A percentile compares a stretch with the other conserved stretches of the same genome.
These are phyloP conservation scores for Amphiduros pacificus DNA, from an alignment of 2,888 invertebrate species.

Conservation along the genomic window DNA sequence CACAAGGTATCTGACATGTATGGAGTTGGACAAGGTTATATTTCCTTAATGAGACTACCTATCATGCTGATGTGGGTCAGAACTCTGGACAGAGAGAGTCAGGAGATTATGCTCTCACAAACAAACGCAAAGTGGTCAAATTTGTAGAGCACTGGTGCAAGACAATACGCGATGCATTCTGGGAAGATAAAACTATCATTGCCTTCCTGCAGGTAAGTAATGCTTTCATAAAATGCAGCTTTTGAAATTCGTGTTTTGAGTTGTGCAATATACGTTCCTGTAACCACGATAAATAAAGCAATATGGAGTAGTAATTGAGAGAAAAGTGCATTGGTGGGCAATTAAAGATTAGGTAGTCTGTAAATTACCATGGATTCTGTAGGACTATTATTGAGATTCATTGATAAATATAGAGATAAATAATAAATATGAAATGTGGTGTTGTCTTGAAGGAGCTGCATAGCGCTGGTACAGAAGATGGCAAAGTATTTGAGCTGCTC, in stretches of 20 bases:
- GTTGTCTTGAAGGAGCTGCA: constrained; percentile 67
- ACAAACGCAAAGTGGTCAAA: constrained; percentile 75
- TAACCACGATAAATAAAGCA: too few species aligned
- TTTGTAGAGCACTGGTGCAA: constrained; percentile 78
- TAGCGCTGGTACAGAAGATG: constrained; percentile 72
- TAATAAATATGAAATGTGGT: not conserved
- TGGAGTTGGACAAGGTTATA: too few species aligned
- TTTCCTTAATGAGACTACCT: not conserved
- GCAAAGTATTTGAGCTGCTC: constrained; percentile 62
- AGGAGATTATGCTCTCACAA: constrained; percentile 55
- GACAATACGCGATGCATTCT: constrained; percentile 74
- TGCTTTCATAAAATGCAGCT: too few species aligned
- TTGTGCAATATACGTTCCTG: too few species aligned
- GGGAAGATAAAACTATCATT: constrained; percentile 72
- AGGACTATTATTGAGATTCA: too few species aligned
- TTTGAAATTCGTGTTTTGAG: too few species aligned
- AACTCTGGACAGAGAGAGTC: constrained; percentile 29
- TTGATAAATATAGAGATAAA: too few species aligned
- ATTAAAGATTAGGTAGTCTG: too few species aligned
- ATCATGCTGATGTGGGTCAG: constrained; percentile 5
- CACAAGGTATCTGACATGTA: too few species aligned
- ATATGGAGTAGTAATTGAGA: too few species aligned
- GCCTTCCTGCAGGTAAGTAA: constrained; percentile 72
- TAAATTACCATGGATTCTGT: too few species aligned
- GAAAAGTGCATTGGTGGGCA: too few species aligned